Conservation (phyloP, 2,888 invertebrate species). For the Lochmaea crataegi region DNA sequence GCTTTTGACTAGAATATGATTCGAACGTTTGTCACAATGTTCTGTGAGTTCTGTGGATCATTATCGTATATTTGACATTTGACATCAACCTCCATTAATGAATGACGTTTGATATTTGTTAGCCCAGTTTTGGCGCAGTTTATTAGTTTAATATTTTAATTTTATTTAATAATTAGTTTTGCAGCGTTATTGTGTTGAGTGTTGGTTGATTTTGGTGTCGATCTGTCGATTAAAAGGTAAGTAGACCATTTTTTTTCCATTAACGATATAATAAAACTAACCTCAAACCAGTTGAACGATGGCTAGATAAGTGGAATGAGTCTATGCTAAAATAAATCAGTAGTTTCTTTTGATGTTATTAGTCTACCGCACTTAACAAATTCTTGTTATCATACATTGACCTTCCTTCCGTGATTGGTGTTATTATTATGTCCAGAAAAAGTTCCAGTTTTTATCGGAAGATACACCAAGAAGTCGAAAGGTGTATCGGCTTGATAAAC, state of each 20-base stretch:
- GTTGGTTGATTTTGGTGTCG: conserved; percentile 5
- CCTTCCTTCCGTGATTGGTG: conserved; percentile 1
- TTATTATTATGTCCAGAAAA: conserved; percentile 1
- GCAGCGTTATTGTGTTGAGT: neutral
- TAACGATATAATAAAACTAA: neutral
- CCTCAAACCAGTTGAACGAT: neutral
- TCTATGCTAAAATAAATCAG: neutral
- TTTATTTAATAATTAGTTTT: no score
- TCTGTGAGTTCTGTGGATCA: no score
- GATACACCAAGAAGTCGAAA: conserved; percentile 16
- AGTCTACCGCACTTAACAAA: neutral
- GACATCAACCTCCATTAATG: no score
- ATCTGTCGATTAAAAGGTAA: neutral
- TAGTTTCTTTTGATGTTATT: neutral
- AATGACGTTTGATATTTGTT: no score
- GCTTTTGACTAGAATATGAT: no score
- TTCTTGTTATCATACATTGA: conserved; percentile 1
- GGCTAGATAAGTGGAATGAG: neutral
- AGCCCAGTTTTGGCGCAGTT: no score
- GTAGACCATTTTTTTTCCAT: neutral
- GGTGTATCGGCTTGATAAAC: conserved; percentile 9
- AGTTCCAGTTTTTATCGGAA: conserved; percentile 16
- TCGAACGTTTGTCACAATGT: no score
- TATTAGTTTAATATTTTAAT: no score
- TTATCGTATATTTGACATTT: no score